phyloP scores from a whole-genome alignment of 2,113 vertebrate species.

The Bubo blakistoni region DNA sequence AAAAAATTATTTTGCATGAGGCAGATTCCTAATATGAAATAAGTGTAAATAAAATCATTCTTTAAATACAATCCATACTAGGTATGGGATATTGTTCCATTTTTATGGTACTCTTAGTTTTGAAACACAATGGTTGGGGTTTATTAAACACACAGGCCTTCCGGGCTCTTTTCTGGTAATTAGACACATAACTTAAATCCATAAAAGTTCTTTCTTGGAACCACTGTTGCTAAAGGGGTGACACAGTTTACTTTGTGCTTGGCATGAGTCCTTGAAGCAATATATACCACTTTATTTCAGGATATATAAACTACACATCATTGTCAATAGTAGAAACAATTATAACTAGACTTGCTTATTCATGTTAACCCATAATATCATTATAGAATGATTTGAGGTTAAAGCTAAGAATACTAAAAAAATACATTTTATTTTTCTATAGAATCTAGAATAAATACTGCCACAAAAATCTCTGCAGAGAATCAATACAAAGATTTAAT shows the following conservation, averaged over 20 bases:
- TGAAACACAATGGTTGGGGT: neutral
- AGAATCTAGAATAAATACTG: neutral
- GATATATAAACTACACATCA: neutral
- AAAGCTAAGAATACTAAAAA: neutral
- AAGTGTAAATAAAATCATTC: neutral
- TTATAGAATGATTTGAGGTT: neutral
- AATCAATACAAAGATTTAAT: neutral
- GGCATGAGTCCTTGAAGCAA: neutral
- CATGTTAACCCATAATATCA: neutral
- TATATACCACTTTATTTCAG: slow-evolving; percentile 15
- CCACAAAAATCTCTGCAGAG: neutral
- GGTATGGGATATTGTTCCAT: neutral
- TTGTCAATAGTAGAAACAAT: slow-evolving; percentile 12
- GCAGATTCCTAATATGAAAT: neutral
- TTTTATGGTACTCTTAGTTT: neutral
- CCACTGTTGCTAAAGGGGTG: neutral
- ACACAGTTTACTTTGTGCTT: slow-evolving; percentile 25
- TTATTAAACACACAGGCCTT: slow-evolving; percentile 6
- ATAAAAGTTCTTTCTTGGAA: slow-evolving; percentile 35
- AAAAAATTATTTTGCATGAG: neutral
- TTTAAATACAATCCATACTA: neutral
- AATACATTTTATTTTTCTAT: neutral
- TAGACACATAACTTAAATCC: slow-evolving; percentile 6
- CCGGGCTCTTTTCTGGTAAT: slow-evolving; percentile 26
- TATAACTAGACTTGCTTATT: neutral